These are phyloP conservation scores for Cryptoblepharus egeriae DNA, from an alignment of 2,797 vertebrate species.

Conservation along the genomic window DNA sequence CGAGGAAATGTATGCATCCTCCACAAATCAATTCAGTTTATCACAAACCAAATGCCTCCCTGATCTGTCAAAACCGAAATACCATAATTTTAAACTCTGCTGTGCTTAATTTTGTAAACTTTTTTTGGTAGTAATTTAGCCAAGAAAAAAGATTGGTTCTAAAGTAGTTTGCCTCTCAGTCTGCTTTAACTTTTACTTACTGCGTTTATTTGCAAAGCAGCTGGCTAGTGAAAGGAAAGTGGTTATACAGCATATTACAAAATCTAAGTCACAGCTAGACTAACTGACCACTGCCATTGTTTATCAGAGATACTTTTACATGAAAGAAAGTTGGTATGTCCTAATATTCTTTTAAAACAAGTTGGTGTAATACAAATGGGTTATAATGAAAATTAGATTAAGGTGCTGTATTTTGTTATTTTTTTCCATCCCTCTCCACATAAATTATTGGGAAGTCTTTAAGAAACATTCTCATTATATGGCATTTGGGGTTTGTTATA, in stretches of 20 bases:
- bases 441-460: slow-evolving; percentile 61
- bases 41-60: not conserved
- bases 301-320: not conserved
- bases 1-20: not conserved
- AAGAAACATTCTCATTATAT: slow-evolving; percentile 63
- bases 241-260: not conserved
- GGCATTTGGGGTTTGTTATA: slow-evolving; percentile 65
- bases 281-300: not conserved
- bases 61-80: not conserved
- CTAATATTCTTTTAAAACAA: slow-evolving; percentile 38
- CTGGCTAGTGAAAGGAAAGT: slow-evolving; percentile 13
- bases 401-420: slow-evolving; percentile 41
- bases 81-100: not conserved
- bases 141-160: slow-evolving; percentile 41
- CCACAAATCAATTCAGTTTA: not conserved
- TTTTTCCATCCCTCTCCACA: slow-evolving; percentile 39
- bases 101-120: not conserved
- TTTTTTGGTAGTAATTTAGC: slow-evolving; percentile 23
- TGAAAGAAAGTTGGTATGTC: slow-evolving; percentile 37
- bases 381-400: slow-evolving; percentile 11
- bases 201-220: slow-evolving; percentile 22
- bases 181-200: slow-evolving; percentile 18
- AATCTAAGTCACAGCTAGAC: slow-evolving; percentile 21
- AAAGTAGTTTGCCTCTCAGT: slow-evolving; percentile 16
- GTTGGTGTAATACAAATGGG: slow-evolving; percentile 6